These are phyloP conservation scores for Chromis chromis DNA, from an alignment of 2,797 vertebrate species.

Conservation along the genomic window DNA sequence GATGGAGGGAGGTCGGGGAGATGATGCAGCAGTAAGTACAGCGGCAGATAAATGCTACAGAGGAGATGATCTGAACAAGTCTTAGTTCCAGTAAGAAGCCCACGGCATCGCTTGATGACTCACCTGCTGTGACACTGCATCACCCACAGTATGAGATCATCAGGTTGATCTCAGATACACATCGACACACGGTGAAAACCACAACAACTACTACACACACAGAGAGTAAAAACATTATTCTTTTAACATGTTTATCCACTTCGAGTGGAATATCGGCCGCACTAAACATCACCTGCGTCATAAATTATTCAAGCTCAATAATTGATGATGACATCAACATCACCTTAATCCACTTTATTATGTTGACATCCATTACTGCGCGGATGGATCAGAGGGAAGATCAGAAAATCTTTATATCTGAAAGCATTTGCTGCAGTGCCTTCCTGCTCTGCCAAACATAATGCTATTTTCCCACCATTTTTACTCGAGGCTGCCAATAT, in stretches of 20 bases:
- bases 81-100: conserved; percentile 75
- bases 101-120: conserved; percentile 72
- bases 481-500: conserved; percentile 7
- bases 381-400: conserved; percentile 31
- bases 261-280: conserved; percentile 25
- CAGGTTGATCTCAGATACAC: conserved; percentile 54
- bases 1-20: conserved; percentile 15
- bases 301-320: conserved; percentile 48
- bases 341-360: conserved; percentile 34
- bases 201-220: neutral
- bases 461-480: conserved; percentile 7
- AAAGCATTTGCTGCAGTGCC: conserved; percentile 1
- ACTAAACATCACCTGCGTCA: conserved; percentile 39
- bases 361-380: conserved; percentile 22
- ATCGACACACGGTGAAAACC: conserved; percentile 8
- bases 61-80: conserved; percentile 57
- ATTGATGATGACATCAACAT: conserved; percentile 40
- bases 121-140: conserved; percentile 70
- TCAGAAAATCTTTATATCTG: conserved; percentile 2
- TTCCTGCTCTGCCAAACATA: neutral
- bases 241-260: conserved; percentile 43
- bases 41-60: conserved; percentile 53
- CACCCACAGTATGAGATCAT: conserved; percentile 76
- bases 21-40: conserved; percentile 64
- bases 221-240: conserved; percentile 11